phyloP scores from a whole-genome alignment of 2,888 invertebrate genomes.

The Orthonychiurus folsomi region DNA sequence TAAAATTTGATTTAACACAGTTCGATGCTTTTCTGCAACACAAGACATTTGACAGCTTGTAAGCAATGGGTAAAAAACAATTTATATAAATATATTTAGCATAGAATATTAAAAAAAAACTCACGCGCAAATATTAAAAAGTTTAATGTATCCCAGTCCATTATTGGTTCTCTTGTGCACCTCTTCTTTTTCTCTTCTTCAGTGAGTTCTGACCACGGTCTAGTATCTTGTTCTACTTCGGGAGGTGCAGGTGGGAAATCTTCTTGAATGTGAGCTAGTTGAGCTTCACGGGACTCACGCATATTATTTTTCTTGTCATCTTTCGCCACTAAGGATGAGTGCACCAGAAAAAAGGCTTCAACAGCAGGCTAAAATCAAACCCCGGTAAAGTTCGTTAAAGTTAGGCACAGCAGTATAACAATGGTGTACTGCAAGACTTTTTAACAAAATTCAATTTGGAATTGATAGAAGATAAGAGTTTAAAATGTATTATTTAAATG shows the following conservation, averaged over 20 bases:
- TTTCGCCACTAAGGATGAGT: constrained; percentile 55
- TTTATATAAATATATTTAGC: neutral
- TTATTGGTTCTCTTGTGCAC: too few relatives aligned
- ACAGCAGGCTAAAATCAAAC: constrained; percentile 61
- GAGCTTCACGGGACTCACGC: constrained; percentile 45
- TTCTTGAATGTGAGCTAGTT: constrained; percentile 44
- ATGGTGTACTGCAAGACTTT: neutral
- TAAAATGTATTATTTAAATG: too few relatives aligned
- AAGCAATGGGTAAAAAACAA: neutral
- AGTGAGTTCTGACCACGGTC: neutral
- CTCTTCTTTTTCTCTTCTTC: neutral
- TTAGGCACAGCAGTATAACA: too few relatives aligned
- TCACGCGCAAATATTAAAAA: constrained; percentile 69
- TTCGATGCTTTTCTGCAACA: constrained; percentile 70
- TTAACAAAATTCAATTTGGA: neutral
- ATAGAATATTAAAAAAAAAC: constrained; percentile 17
- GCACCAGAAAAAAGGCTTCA: constrained; percentile 82
- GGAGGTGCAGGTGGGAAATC: constrained; percentile 40
- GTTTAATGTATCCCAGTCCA: constrained; percentile 69
- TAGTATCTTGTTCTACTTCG: constrained; percentile 16
- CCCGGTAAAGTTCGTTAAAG: too few relatives aligned
- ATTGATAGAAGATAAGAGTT: too few relatives aligned
- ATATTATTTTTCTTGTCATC: constrained; percentile 38
- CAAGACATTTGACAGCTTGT: too few relatives aligned
- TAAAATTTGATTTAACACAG: constrained; percentile 79